Evolutionary conservation across 2,888 invertebrate genomes (phyloP).

Genomic region (Sphecodes monilicornis): DNA sequence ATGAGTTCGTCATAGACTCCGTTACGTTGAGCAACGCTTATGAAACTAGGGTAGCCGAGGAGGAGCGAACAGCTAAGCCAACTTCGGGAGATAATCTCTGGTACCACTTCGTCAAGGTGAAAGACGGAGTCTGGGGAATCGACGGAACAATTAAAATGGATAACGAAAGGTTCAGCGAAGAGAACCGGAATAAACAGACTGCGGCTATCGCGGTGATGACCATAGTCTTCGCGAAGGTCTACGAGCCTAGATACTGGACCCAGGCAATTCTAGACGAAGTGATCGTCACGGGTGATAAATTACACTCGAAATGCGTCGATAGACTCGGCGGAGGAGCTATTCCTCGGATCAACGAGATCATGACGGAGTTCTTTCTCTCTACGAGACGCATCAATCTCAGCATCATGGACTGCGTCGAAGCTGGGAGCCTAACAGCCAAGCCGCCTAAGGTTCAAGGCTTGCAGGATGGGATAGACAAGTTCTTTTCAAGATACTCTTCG

Average conservation of each 20-base stretch:
- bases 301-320: slow-evolving; percentile 75
- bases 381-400: slow-evolving; percentile 76
- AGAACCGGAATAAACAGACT: slow-evolving; percentile 71
- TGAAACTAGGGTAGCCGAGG: slow-evolving; percentile 71
- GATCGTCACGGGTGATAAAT: slow-evolving; percentile 76
- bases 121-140: slow-evolving; percentile 76
- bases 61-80: slow-evolving; percentile 61
- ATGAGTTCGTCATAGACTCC: slow-evolving; percentile 73
- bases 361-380: slow-evolving; percentile 79
- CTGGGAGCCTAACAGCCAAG: slow-evolving; percentile 72
- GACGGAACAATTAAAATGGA: slow-evolving; percentile 65
- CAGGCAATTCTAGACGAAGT: slow-evolving; percentile 76
- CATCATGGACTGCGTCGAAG: slow-evolving; percentile 79
- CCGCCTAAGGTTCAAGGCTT: slow-evolving; percentile 72
- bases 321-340: slow-evolving; percentile 65
- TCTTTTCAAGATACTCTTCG: slow-evolving; percentile 71
- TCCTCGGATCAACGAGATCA: slow-evolving; percentile 75
- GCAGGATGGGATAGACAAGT: slow-evolving; percentile 70
- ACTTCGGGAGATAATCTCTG: slow-evolving; percentile 73
- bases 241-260: slow-evolving; percentile 77
- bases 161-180: slow-evolving; percentile 69
- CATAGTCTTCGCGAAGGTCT: slow-evolving; percentile 79
- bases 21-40: slow-evolving; percentile 74
- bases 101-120: slow-evolving; percentile 75
- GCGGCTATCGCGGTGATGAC: slow-evolving; percentile 77